A percentile compares a stretch with the other conserved stretches of the same genome.
Conservation (phyloP, 2,113 vertebrate species). For the Coryphaenoides rupestris region DNA sequence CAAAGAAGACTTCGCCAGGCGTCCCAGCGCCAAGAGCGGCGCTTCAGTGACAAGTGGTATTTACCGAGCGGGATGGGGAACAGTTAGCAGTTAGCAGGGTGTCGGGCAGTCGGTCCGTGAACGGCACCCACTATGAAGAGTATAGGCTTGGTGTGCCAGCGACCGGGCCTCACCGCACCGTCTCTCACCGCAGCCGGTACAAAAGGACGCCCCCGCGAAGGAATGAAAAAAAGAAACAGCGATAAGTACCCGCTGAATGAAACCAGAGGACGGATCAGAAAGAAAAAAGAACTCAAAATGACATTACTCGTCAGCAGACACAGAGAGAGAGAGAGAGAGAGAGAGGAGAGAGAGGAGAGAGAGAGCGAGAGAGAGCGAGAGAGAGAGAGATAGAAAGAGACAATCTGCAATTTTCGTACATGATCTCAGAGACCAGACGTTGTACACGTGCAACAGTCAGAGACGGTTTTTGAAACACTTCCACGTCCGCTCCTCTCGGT, state of each 20-base stretch:
- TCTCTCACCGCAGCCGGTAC: slow-evolving; percentile 8
- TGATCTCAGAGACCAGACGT: background rate
- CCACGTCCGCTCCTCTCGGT: background rate
- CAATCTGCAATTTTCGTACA: background rate
- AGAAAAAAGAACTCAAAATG: background rate
- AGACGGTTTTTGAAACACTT: background rate
- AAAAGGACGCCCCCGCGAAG: slow-evolving; percentile 30
- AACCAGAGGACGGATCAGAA: slow-evolving; percentile 19
- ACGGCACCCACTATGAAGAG: slow-evolving; percentile 10
- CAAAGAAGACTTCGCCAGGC: slow-evolving; percentile 39
- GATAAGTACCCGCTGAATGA: slow-evolving; percentile 26
- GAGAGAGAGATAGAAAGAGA: too few relatives aligned
- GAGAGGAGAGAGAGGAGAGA: too few relatives aligned
- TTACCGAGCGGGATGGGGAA: slow-evolving; percentile 45
- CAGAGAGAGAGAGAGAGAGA: too few relatives aligned
- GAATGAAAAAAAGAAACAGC: background rate
- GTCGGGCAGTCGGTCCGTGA: slow-evolving; percentile 29
- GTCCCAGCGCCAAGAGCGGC: slow-evolving; percentile 15
- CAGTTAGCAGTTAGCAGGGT: slow-evolving; percentile 41
- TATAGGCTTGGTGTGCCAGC: slow-evolving; percentile 38
- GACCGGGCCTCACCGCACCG: slow-evolving; percentile 34
- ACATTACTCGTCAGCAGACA: background rate
- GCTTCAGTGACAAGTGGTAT: slow-evolving; percentile 37
- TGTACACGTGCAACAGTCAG: background rate
- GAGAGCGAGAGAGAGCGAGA: too few relatives aligned